Evolutionary conservation across 2,888 invertebrate species (phyloP).

Genomic region (Pristionchus maxplancki): DNA sequence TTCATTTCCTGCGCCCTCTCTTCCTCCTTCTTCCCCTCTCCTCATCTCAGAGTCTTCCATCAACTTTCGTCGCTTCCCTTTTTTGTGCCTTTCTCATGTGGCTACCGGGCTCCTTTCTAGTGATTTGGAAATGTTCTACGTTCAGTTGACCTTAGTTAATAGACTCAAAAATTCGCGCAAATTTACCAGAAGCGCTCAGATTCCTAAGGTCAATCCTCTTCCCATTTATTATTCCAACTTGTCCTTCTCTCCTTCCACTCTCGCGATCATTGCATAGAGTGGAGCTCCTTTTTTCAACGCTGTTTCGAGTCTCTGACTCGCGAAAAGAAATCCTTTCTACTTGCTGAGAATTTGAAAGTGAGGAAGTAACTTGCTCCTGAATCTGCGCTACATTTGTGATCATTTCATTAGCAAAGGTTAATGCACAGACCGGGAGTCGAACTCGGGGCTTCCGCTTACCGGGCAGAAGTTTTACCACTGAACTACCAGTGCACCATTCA

Average conservation of each 20-base stretch:
- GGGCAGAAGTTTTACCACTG: too few relatives aligned
- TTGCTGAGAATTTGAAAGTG: not conserved
- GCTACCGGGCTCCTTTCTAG: not conserved
- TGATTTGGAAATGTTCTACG: too few relatives aligned
- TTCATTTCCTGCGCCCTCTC: constrained; percentile 1
- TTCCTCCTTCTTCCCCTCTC: not conserved
- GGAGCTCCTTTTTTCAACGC: not conserved
- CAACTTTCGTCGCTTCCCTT: constrained; percentile 15
- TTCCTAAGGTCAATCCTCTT: not conserved
- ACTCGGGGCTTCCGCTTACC: too few relatives aligned
- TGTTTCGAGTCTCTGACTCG: not conserved
- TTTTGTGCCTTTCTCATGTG: not conserved
- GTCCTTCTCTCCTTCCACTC: constrained; percentile 16
- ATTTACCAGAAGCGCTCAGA: not conserved
- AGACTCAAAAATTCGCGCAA: too few relatives aligned
- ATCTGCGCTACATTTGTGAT: not conserved
- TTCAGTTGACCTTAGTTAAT: too few relatives aligned
- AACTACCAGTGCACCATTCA: too few relatives aligned
- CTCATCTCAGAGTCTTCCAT: not conserved
- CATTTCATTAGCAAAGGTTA: not conserved
- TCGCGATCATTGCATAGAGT: constrained; percentile 10
- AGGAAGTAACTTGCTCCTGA: not conserved
- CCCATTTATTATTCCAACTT: constrained; percentile 6
- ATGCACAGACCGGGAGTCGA: too few relatives aligned
- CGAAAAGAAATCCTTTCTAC: not conserved